Conservation (phyloP, 2,797 vertebrate species). For the Zalophus californianus region DNA sequence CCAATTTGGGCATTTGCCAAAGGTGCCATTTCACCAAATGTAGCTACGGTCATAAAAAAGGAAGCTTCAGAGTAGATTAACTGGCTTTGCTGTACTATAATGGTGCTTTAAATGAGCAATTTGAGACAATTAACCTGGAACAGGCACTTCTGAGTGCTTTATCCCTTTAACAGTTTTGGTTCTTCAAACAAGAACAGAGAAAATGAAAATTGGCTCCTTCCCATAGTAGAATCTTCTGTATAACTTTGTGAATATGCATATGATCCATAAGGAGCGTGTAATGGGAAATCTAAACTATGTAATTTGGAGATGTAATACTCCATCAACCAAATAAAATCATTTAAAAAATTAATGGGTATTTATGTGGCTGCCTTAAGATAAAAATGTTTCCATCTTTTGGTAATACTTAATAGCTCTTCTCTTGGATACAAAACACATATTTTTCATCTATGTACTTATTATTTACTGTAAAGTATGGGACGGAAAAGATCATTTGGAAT, state of each 20-base stretch:
- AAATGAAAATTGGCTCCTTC: conserved; percentile 83
- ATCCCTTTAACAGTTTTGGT: conserved; percentile 84
- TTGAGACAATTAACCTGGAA: conserved; percentile 85
- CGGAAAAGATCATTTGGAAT: conserved; percentile 73
- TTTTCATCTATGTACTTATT: conserved; percentile 56
- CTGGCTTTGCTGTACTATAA: conserved; percentile 81
- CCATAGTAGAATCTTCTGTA: conserved; percentile 57
- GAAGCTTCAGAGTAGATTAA: conserved; percentile 83
- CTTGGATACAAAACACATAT: not conserved
- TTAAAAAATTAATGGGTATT: conserved; percentile 82
- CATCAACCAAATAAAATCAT: conserved; percentile 83
- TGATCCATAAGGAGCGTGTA: conserved; percentile 76
- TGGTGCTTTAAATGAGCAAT: conserved; percentile 84
- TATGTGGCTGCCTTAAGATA: conserved; percentile 80
- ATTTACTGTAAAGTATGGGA: conserved; percentile 72
- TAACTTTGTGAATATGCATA: conserved; percentile 77
- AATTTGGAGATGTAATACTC: conserved; percentile 81
- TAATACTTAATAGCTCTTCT: conserved; percentile 61
- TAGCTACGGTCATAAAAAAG: conserved; percentile 79
- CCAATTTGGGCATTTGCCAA: conserved; percentile 84
- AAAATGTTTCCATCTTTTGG: conserved; percentile 74
- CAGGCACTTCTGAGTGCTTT: conserved; percentile 83
- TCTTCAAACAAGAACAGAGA: conserved; percentile 84
- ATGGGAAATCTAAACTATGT: conserved; percentile 81
- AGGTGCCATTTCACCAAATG: conserved; percentile 85